Conservation (phyloP, 2,113 vertebrate species). For the Nicator chloris region DNA sequence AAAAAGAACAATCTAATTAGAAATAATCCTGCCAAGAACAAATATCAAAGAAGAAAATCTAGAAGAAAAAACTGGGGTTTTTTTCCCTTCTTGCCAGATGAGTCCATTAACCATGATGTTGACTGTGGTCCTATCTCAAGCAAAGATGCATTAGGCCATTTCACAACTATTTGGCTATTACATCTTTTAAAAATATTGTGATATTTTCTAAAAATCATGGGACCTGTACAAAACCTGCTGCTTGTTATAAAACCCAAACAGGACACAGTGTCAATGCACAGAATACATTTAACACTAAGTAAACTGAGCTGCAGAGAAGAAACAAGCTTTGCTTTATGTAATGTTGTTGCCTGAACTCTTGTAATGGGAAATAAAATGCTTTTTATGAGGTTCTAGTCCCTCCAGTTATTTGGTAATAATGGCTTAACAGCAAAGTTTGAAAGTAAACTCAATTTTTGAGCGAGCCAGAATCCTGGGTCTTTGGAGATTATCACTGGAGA, state of each 20-base stretch:
- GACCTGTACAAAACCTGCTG: background rate
- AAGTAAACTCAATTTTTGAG: slow-evolving; percentile 46
- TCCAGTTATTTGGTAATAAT: slow-evolving; percentile 21
- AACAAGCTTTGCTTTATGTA: background rate
- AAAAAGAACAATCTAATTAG: slow-evolving; percentile 49
- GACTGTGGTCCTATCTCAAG: slow-evolving; percentile 14
- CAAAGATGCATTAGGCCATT: slow-evolving; percentile 6
- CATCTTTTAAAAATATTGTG: background rate
- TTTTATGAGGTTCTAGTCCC: slow-evolving; percentile 8
- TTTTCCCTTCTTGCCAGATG: background rate
- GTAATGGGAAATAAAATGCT: background rate
- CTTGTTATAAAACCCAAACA: background rate
- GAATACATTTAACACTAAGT: background rate
- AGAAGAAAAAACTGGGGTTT: background rate
- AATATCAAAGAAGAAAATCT: slow-evolving; percentile 19
- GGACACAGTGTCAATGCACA: background rate
- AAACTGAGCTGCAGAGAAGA: background rate
- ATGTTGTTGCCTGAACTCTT: background rate
- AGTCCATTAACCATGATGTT: background rate
- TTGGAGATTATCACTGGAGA: slow-evolving; percentile 1
- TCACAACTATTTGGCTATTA: background rate
- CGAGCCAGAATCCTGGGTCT: background rate
- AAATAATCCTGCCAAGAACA: slow-evolving; percentile 3
- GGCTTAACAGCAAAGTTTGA: slow-evolving; percentile 37
- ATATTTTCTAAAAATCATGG: background rate